These are phyloP conservation scores for Aleiodes alternator DNA, from an alignment of 2,888 invertebrate genomes.

Conservation along the genomic window DNA sequence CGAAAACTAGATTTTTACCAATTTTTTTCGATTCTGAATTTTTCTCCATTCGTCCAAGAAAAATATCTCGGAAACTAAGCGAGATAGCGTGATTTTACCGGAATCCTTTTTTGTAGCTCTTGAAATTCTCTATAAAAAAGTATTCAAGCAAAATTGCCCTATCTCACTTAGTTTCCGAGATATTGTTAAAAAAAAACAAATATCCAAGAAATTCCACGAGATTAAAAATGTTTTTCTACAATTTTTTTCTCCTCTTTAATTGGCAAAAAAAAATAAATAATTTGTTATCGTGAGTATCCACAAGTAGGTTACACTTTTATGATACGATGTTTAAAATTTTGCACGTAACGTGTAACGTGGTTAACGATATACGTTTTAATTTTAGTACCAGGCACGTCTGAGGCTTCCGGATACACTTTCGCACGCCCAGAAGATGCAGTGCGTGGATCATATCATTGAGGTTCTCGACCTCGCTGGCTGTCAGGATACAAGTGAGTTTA, in stretches of 20 bases:
- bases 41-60: background rate
- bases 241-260: background rate
- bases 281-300: background rate
- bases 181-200: background rate
- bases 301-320: constrained; percentile 29
- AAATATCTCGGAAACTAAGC: constrained; percentile 14
- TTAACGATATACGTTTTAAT: constrained; percentile 58
- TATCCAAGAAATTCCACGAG: background rate
- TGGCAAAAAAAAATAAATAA: background rate
- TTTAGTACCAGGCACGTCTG: constrained; percentile 80
- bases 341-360: constrained; percentile 50
- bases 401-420: constrained; percentile 85
- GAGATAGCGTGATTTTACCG: too few relatives aligned
- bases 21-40: too few relatives aligned
- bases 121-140: too few relatives aligned
- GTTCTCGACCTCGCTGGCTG: constrained; percentile 85
- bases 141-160: too few relatives aligned
- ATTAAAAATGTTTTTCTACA: too few relatives aligned
- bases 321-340: constrained; percentile 29
- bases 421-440: constrained; percentile 83
- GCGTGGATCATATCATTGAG: constrained; percentile 87
- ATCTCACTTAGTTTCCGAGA: constrained; percentile 31
- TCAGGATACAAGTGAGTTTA: constrained; percentile 82
- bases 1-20: too few relatives aligned
- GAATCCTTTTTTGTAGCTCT: too few relatives aligned